A percentile compares a stretch with the other conserved stretches of the same genome.
Evolutionary conservation across 1,140 invertebrate species (phyloP).

Genomic region (Eubasilissa regina): DNA sequence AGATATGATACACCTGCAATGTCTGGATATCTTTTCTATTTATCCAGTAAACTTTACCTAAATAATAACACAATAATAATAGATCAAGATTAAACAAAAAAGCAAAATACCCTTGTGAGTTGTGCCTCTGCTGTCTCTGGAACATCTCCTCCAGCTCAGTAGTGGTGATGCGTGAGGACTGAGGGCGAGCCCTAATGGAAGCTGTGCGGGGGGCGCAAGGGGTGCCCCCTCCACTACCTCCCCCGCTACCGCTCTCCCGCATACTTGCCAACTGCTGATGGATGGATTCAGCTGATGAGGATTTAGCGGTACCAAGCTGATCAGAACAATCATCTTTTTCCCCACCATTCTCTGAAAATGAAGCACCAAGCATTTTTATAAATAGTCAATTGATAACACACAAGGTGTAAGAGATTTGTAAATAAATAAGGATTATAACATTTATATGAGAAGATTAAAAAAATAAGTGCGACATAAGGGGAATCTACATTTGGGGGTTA

Average conservation of each 20-base stretch:
- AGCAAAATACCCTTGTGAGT: constrained; percentile 62
- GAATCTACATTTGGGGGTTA: too few relatives aligned
- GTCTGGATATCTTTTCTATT: too few relatives aligned
- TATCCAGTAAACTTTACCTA: too few relatives aligned
- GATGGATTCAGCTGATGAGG: constrained; percentile 86
- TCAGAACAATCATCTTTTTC: constrained; percentile 81
- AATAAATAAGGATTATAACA: too few relatives aligned
- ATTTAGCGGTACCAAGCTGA: constrained; percentile 78
- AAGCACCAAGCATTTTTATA: background rate
- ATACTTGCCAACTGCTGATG: constrained; percentile 69
- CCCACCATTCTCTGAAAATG: constrained; percentile 71
- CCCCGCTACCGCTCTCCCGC: constrained; percentile 51
- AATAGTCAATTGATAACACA: too few relatives aligned
- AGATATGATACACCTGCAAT: too few relatives aligned
- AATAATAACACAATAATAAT: too few relatives aligned
- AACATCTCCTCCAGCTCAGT: constrained; percentile 93
- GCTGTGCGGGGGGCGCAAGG: constrained; percentile 85
- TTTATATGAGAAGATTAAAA: too few relatives aligned
- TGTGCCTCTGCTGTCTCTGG: constrained; percentile 80
- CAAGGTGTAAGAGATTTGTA: background rate
- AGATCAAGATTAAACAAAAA: background rate
- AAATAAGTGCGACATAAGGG: too few relatives aligned
- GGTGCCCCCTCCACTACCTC: constrained; percentile 68
- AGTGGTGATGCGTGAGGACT: constrained; percentile 89
- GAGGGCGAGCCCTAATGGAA: constrained; percentile 89